Conservation (phyloP, 2,888 invertebrate genomes). For the Eumerus sabulonum region DNA sequence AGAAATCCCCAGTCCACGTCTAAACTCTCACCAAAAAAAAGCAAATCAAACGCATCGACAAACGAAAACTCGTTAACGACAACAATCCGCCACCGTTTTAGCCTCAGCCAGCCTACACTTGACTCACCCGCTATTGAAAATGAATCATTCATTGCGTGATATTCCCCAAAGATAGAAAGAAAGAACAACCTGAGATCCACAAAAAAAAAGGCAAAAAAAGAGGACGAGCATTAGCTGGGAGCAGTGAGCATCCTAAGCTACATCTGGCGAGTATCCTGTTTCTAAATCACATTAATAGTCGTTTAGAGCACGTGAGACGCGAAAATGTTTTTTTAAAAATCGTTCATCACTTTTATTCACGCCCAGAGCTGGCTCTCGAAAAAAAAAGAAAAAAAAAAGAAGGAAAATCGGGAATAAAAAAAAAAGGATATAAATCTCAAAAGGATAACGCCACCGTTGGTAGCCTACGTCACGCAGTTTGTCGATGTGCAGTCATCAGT, state of each 20-base stretch:
- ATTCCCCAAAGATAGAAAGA: conserved; percentile 26
- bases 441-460: conserved; percentile 54
- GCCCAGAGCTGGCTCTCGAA: conserved; percentile 30
- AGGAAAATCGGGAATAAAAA: conserved; percentile 35
- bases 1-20: not conserved
- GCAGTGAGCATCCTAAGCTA: conserved; percentile 56
- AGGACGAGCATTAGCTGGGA: conserved; percentile 36
- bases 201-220: too few species aligned
- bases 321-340: conserved; percentile 71
- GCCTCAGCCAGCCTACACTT: too few species aligned
- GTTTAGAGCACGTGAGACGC: conserved; percentile 68
- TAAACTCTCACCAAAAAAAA: not conserved
- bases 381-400: not conserved
- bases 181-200: too few species aligned
- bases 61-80: conserved; percentile 55
- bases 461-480: conserved; percentile 42
- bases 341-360: conserved; percentile 71
- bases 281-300: conserved; percentile 69
- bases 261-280: conserved; percentile 59
- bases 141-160: conserved; percentile 62
- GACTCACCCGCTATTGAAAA: conserved; percentile 62
- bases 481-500: conserved; percentile 35
- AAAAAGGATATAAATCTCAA: conserved; percentile 54
- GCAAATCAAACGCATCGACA: conserved; percentile 3
- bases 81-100: too few species aligned